These are phyloP conservation scores for Chunga burmeisteri DNA, from an alignment of 2,113 vertebrate species.

Conservation along the genomic window DNA sequence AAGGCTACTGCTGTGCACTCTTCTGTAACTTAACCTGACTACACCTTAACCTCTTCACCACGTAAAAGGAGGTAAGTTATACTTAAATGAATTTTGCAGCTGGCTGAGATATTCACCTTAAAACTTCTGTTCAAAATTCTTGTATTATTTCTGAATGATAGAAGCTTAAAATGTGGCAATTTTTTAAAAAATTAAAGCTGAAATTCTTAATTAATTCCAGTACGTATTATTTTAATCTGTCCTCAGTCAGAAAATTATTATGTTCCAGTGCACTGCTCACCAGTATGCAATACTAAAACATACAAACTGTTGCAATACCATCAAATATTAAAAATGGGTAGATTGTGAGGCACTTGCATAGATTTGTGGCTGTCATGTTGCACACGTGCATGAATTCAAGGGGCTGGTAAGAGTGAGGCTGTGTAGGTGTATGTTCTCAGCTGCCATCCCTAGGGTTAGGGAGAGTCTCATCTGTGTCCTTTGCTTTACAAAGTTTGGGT, in stretches of 20 bases:
- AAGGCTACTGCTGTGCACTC: neutral
- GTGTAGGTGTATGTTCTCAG: constrained; percentile 50
- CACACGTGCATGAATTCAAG: neutral
- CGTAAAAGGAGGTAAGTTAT: neutral
- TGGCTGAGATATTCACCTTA: neutral
- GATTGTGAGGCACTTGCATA: neutral
- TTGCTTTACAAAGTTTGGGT: constrained; percentile 30
- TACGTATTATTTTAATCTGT: neutral
- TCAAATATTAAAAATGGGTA: neutral
- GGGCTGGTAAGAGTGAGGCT: neutral
- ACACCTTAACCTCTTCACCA: neutral
- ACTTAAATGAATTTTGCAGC: neutral
- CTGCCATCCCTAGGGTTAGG: constrained; percentile 19
- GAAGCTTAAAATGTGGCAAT: neutral
- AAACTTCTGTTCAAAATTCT: neutral
- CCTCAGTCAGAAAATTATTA: neutral
- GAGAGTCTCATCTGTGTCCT: neutral
- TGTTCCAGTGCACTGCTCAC: neutral
- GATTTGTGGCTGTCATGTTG: neutral
- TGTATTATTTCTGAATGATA: neutral
- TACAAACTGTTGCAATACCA: neutral
- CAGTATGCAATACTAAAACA: neutral
- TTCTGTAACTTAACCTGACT: neutral
- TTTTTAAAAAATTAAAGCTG: neutral
- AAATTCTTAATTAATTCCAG: neutral